Conservation (phyloP, 2,113 vertebrate species). For the Phyllostomus discolor region DNA sequence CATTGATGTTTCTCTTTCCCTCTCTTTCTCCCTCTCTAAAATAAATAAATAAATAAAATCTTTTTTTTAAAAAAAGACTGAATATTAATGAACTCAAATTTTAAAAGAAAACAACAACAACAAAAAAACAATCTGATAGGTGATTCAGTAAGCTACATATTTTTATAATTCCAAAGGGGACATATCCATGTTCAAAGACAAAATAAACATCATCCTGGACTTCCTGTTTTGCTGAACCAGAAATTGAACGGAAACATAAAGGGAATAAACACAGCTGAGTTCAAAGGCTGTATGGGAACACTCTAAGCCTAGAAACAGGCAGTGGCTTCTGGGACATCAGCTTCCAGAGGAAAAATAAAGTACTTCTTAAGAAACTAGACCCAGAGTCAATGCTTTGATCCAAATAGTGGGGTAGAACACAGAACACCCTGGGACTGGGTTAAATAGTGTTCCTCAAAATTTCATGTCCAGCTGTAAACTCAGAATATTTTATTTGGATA, state of each 20-base stretch:
- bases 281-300: background rate
- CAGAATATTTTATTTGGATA: background rate
- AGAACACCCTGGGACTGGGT: background rate
- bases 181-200: background rate
- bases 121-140: background rate
- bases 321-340: background rate
- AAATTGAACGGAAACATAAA: background rate
- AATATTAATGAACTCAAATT: background rate
- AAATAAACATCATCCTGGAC: background rate
- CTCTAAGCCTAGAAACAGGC: background rate
- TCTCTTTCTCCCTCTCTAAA: too few relatives aligned
- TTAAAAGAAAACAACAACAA: background rate
- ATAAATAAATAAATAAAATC: too few relatives aligned
- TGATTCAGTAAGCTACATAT: background rate
- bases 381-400: background rate
- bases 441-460: background rate
- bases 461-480: background rate
- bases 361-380: background rate
- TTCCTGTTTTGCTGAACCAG: background rate
- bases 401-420: background rate
- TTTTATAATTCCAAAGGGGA: background rate
- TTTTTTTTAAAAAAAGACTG: background rate
- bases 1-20: too few relatives aligned
- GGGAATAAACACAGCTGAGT: background rate
- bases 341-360: background rate